Evolutionary conservation across 2,888 invertebrate genomes (phyloP), one percentile per base, ranked within the genome.

Genomic region (Campopleginae sp.): DNA sequence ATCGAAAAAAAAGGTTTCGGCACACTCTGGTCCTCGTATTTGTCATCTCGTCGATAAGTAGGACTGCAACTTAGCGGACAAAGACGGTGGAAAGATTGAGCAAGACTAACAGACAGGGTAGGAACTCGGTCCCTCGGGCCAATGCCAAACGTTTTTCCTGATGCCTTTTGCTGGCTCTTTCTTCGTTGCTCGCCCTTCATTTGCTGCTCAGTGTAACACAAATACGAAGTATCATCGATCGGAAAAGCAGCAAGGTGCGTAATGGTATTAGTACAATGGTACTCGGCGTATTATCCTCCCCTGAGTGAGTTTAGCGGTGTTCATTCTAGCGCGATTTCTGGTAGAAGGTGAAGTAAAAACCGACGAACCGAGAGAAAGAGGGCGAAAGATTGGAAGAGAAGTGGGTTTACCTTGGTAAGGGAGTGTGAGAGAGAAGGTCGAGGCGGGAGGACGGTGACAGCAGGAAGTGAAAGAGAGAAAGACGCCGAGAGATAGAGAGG

Each of bases 401-500:
- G 44, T 44, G 78, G 44, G 14, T 66, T 66, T 77, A 27, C 61
- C 38, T 51, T 63, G 48, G 66, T n/a, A 54, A 66, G 2, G 48
- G 51, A 33, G 46, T 31, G 58, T n/a, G 76, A 76, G 76, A 66
- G 27, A 51, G 48, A 58, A 48, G 6, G 42, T 65, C 66, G 85
- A 82, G 72, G 77, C 74, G 78, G 82, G 83, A n/a, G n/a, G n/a
- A n/a, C n/a, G 84, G 84, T 86, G 82, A 76, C 83, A 82, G 88
- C 78, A 83, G 84, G 87, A 86, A 86, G 82, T 63, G 54, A 46
- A 44, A 42, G 66, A 33, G 51, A 17, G 63, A 80, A 38, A 63
- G 63, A 80, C 38, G 31, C 38, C 31, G 51, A 76, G 66, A 23
- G 68, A 44, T 58, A 61, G 68, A 61, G 68, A 54, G 68, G 88